Evolutionary conservation across 2,113 vertebrate genomes (phyloP), one percentile per base, ranked within the genome.

Genomic region (Microcebus ravelobensis): DNA sequence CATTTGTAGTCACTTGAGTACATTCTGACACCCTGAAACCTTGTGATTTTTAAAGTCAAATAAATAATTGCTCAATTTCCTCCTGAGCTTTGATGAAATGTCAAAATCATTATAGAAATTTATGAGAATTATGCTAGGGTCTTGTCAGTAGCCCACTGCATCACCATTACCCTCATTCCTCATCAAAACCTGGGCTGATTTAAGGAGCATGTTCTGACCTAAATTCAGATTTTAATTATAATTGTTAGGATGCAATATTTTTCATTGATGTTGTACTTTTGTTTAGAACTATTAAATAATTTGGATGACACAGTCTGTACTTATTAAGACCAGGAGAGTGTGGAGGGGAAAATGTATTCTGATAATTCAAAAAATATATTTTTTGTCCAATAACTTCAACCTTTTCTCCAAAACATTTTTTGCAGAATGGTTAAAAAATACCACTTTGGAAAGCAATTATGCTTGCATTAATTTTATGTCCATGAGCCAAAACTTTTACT

Each of bases 11-110:
- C 87, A 76, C 83, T 94, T 90, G 59, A 92, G 90, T 81, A 77
- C 81, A 95, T 91, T 87, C 55, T 96, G 97, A 97, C 90, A 95
- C 36, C 36, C 21, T 86, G 90, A 97, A 88, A 95, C 45, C 36
- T 21, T 89, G 88, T 92, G 94, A 94, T 94, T 97, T 97, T 88
- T 95, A 91, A 97, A 97, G 88, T 87, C 96, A 95, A 97, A 94
- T 96, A 96, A 97, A 97, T 96, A 93, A 97, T 95, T 96, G 48
- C 67, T 93, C 39, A 89, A 59, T 97, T 97, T 95, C 39, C 86
- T 76, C 8, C 0, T 8, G 73, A 81, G 48, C 91, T 97, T 96
- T 97, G 95, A 97, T 79, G 94, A 90, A 91, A 97, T 80, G 94
- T 96, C 68, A 98, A 93, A 98, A 95, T 91, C 79, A 86, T 95